Evolutionary conservation across 2,113 vertebrate species (phyloP).

Genomic region (Hiodon alosoides): DNA sequence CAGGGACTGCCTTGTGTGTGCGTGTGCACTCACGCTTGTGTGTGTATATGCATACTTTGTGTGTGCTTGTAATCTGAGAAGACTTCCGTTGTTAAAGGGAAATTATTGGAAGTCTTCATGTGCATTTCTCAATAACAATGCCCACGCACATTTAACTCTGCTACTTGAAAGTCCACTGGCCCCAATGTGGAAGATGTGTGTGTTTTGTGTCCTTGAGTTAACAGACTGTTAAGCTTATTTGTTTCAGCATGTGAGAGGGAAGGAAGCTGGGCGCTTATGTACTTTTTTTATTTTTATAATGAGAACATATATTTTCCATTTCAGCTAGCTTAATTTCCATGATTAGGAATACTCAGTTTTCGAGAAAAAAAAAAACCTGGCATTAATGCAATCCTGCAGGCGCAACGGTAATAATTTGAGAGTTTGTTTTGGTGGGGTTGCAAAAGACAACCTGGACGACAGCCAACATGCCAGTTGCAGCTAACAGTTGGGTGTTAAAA

Average conservation of each 20-base stretch:
- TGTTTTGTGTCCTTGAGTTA: conserved; percentile 16
- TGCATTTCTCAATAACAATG: not conserved
- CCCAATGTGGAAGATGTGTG: not conserved
- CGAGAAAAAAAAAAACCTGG: too few relatives aligned
- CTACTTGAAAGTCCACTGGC: not conserved
- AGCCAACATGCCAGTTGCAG: not conserved
- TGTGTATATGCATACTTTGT: not conserved
- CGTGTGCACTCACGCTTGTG: not conserved
- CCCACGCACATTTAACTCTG: not conserved
- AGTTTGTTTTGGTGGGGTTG: too few relatives aligned
- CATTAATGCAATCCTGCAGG: too few relatives aligned
- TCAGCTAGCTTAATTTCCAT: too few relatives aligned
- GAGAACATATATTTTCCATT: too few relatives aligned
- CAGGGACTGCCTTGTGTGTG: too few relatives aligned
- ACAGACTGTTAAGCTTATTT: not conserved
- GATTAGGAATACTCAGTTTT: too few relatives aligned
- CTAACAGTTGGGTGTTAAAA: not conserved
- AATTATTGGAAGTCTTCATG: not conserved
- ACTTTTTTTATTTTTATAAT: too few relatives aligned
- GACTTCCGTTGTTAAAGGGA: not conserved
- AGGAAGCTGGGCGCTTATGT: not conserved
- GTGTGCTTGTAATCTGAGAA: not conserved
- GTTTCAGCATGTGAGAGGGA: not conserved
- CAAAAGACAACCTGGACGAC: not conserved
- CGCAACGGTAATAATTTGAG: too few relatives aligned